phyloP scores from a whole-genome alignment of 1,140 invertebrate species.

The Lucilia sericata region DNA sequence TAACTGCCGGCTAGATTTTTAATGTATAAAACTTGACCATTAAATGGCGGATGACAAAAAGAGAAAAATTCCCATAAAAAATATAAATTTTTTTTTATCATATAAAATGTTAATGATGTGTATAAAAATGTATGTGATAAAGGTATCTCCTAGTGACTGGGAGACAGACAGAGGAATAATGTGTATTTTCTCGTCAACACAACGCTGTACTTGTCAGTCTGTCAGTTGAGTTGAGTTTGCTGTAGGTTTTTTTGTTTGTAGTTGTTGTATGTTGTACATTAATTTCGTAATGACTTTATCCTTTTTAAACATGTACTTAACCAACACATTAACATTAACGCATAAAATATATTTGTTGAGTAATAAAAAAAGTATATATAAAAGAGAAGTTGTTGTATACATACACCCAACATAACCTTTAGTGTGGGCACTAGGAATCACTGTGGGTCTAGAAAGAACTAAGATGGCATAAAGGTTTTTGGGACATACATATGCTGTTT shows the following conservation, averaged over 20 bases:
- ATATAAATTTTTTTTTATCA: background rate
- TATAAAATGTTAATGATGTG: background rate
- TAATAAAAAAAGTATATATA: no score
- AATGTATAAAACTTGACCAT: background rate
- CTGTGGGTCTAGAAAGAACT: no score
- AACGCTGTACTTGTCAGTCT: no score
- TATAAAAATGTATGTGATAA: background rate
- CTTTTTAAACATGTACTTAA: conserved; percentile 42
- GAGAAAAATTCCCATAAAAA: conserved; percentile 5
- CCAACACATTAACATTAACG: conserved; percentile 39
- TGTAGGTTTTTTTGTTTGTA: background rate
- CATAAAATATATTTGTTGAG: background rate
- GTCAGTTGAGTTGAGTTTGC: no score
- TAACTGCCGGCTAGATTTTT: no score
- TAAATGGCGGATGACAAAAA: conserved; percentile 5
- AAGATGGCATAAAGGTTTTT: no score
- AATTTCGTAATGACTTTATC: conserved; percentile 43
- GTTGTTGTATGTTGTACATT: background rate
- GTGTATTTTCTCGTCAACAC: background rate
- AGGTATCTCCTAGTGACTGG: background rate
- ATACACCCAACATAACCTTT: no score
- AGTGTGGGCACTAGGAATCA: no score
- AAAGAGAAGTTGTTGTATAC: no score
- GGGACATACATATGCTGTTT: no score
- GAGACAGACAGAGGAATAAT: no score